Conservation (phyloP, 2,888 invertebrate genomes). For the Bombylius discolor region DNA sequence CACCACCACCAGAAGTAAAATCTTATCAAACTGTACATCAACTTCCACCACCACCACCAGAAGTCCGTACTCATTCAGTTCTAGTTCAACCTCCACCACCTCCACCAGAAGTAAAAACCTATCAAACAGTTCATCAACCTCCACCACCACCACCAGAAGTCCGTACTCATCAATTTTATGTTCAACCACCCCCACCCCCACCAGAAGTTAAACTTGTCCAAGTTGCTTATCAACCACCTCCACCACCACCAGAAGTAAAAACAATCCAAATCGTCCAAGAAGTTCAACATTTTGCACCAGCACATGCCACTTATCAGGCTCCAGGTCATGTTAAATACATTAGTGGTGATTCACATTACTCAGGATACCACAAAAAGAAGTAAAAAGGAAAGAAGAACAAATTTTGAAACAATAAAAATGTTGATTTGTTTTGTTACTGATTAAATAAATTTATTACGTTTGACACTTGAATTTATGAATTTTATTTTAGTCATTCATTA, state of each 20-base stretch:
- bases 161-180: not conserved
- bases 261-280: not conserved
- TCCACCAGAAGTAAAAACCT: constrained; percentile 3
- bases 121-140: not conserved
- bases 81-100: not conserved
- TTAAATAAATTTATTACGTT: too few species aligned
- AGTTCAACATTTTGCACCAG: not conserved
- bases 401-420: too few species aligned
- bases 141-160: constrained; percentile 5
- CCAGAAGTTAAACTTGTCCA: constrained; percentile 2
- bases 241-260: not conserved
- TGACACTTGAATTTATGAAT: too few species aligned
- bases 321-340: too few species aligned
- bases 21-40: constrained; percentile 1
- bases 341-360: too few species aligned
- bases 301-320: not conserved
- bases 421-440: too few species aligned
- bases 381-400: too few species aligned
- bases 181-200: not conserved
- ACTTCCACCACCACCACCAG: constrained; percentile 3
- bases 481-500: too few species aligned
- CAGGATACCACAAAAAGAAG: too few species aligned
- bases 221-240: not conserved
- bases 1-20: constrained; percentile 5
- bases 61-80: not conserved